These are phyloP conservation scores for Enoplolaimus lenunculus DNA, from an alignment of 2,888 invertebrate species.

Conservation along the genomic window DNA sequence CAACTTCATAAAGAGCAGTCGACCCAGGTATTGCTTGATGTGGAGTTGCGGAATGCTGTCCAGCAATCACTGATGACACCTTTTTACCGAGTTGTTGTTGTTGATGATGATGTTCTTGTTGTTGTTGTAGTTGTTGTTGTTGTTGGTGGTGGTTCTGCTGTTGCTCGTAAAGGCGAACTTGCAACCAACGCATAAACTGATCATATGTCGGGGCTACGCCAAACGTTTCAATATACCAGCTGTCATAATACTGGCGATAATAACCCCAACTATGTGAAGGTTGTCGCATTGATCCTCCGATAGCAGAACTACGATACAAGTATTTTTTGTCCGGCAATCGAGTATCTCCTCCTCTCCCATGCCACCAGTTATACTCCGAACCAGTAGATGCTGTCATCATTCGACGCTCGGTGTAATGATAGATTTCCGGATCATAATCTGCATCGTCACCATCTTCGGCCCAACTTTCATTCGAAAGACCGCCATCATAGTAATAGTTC, in stretches of 20 bases:
- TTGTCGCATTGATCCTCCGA: background rate
- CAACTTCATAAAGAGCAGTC: background rate
- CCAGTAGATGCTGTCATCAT: background rate
- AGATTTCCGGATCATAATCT: background rate
- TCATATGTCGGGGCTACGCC: slow-evolving; percentile 8
- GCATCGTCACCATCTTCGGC: background rate
- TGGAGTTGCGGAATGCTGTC: background rate
- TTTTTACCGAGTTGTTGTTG: background rate
- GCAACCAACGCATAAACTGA: slow-evolving; percentile 15
- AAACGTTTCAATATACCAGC: slow-evolving; percentile 2
- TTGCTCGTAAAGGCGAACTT: background rate
- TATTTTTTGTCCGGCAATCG: background rate
- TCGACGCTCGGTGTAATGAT: background rate
- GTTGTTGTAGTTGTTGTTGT: background rate
- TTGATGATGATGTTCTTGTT: background rate
- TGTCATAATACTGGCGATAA: slow-evolving; percentile 9
- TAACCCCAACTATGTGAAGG: background rate
- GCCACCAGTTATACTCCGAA: background rate
- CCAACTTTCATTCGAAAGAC: background rate
- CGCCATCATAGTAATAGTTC: background rate
- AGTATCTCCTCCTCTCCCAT: background rate
- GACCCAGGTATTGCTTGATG: background rate
- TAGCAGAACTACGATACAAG: background rate
- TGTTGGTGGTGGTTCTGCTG: background rate
- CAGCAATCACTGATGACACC: background rate